These are phyloP conservation scores for Merodon equestris DNA, from an alignment of 2,888 invertebrate species.

Conservation along the genomic window DNA sequence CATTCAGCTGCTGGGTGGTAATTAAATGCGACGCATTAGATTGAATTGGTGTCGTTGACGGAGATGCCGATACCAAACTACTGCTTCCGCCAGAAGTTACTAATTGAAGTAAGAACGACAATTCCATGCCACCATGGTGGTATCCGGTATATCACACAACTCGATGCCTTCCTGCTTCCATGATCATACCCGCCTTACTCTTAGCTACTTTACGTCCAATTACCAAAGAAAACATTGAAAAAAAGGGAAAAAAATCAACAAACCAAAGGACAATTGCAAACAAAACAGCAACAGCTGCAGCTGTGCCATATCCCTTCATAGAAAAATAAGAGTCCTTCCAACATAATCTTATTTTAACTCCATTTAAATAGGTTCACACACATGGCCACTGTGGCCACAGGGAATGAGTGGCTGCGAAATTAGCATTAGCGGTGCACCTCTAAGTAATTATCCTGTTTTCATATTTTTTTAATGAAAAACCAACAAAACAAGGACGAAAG, in stretches of 20 bases:
- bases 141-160: too few species aligned
- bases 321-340: constrained; percentile 4
- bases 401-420: constrained; percentile 32
- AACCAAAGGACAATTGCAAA: constrained; percentile 29
- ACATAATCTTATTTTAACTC: constrained; percentile 48
- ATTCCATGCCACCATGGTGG: too few species aligned
- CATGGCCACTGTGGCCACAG: constrained; percentile 1
- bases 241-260: constrained; percentile 51
- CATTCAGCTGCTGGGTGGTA: constrained; percentile 61
- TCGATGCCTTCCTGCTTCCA: too few species aligned
- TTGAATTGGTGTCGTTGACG: constrained; percentile 39
- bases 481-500: constrained; percentile 53
- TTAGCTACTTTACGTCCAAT: constrained; percentile 27
- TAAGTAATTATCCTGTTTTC: constrained; percentile 66
- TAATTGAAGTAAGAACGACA: too few species aligned
- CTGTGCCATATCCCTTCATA: constrained; percentile 30
- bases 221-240: constrained; percentile 46
- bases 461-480: constrained; percentile 60
- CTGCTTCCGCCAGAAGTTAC: too few species aligned
- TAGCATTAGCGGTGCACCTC: constrained; percentile 66
- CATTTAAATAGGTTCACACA: constrained; percentile 59
- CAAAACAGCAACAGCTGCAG: constrained; percentile 41
- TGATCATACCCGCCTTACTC: too few species aligned
- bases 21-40: constrained; percentile 58
- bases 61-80: constrained; percentile 1